Conservation (phyloP, 2,797 vertebrate species). For the Gephyroberyx darwinii region DNA sequence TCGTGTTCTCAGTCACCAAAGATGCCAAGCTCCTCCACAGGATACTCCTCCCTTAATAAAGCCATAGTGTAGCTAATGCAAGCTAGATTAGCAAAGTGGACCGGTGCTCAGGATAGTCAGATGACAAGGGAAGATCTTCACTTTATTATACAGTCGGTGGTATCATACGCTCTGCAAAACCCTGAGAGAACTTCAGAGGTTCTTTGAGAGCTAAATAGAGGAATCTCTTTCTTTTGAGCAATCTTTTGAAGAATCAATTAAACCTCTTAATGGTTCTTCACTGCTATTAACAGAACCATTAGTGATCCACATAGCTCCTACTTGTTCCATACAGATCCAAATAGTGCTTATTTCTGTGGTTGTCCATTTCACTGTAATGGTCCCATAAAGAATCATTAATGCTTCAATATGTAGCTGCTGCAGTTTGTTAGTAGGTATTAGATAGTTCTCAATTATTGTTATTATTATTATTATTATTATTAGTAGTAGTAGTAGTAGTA, state of each 20-base stretch:
- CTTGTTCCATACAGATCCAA: background rate
- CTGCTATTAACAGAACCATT: background rate
- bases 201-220: background rate
- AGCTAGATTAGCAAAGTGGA: background rate
- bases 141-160: background rate
- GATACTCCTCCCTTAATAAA: slow-evolving; percentile 25
- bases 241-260: background rate
- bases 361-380: background rate
- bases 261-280: background rate
- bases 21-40: slow-evolving; percentile 29
- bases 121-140: background rate
- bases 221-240: background rate
- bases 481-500: too few relatives aligned
- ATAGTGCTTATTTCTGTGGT: background rate
- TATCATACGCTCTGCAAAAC: background rate
- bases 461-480: too few relatives aligned
- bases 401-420: too few relatives aligned
- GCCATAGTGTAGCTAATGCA: slow-evolving; percentile 4
- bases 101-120: background rate
- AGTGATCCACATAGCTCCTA: background rate
- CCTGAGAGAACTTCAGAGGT: background rate
- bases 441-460: too few relatives aligned
- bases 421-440: too few relatives aligned
- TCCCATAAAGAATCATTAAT: too few relatives aligned
- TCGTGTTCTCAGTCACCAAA: slow-evolving; percentile 23